Base-by-base conservation (phyloP, 2,113 vertebrate genomes). In the Oreochromis niloticus region DNA sequence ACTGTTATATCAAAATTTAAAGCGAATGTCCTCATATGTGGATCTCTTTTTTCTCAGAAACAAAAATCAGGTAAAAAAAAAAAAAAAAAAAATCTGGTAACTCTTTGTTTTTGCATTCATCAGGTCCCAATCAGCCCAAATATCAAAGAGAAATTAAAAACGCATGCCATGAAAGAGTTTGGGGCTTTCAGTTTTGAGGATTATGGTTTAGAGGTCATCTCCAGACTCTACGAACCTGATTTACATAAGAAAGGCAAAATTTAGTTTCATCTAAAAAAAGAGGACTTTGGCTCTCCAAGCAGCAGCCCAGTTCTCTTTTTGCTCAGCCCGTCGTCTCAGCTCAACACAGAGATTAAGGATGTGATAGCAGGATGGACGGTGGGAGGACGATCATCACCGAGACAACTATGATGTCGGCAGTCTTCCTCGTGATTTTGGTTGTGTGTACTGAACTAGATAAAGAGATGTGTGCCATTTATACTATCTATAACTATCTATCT, bases 281-380 rank as follows among this genome's bases (percentile, higher is more conserved):
- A 71, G 39, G 39, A 13, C 6, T 41, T 68, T 41, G 36, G 63
- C 7, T 24, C 22, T 46, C 66, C n/a, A 22, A 24, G 66, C 66
- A 71, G 36, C n/a, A 41, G n/a, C 11, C 0, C 66, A 43, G 8
- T 9, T 73, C 11, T 27, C 8, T 2, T 24, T 73, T 6, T 46
- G n/a, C 66, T 71, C 12, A 43, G 36, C 66, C 12, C 6, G 6
- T 36, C 2, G 2, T 36, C 32, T 63, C n/a, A 55, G 5, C 3
- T 56, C 59, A n/a, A 3, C 5, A 0, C 4, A 66, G 10, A 66
- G 10, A 46, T 73, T 27, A 46, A 8, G 13, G 14, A 24, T 16
- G 39, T 27, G 66, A 71, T 24, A 0, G 9, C 30, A 63, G 27
- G 8, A 19, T 34, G 57, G 5, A 34, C 0, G 9, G 9, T 63